A percentile compares a stretch with the other conserved stretches of the same genome.
phyloP scores from a whole-genome alignment of 2,797 vertebrate genomes.

The Alfaro cultratus region DNA sequence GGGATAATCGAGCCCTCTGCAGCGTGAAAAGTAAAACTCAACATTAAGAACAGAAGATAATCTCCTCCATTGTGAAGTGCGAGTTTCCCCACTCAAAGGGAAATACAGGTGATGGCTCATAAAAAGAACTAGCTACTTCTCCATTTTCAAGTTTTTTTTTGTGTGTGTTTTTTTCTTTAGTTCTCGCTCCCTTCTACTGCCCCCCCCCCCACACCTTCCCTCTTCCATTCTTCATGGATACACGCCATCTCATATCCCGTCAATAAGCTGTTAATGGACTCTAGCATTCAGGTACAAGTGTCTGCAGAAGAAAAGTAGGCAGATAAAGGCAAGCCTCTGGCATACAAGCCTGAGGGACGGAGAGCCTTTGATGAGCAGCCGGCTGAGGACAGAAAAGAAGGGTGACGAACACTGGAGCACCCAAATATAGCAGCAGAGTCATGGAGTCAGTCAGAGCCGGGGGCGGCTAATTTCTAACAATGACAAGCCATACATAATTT shows the following conservation, averaged over 20 bases:
- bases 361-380: slow-evolving; percentile 53
- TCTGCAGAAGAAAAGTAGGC: slow-evolving; percentile 55
- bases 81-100: slow-evolving; percentile 41
- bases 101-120: slow-evolving; percentile 60
- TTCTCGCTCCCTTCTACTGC: slow-evolving; percentile 27
- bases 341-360: slow-evolving; percentile 50
- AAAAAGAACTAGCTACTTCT: slow-evolving; percentile 32
- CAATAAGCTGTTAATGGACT: slow-evolving; percentile 80
- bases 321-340: slow-evolving; percentile 67
- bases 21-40: slow-evolving; percentile 53
- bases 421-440: slow-evolving; percentile 25
- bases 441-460: slow-evolving; percentile 38
- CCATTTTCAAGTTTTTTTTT: slow-evolving; percentile 24
- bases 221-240: slow-evolving; percentile 54
- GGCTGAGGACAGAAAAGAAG: slow-evolving; percentile 19
- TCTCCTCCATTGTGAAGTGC: slow-evolving; percentile 52
- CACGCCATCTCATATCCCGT: slow-evolving; percentile 73
- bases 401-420: neutral
- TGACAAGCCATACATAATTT: slow-evolving; percentile 4
- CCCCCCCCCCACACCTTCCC: slow-evolving; percentile 24
- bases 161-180: slow-evolving; percentile 18
- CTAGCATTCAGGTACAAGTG: slow-evolving; percentile 65
- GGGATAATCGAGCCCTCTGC: slow-evolving; percentile 37
- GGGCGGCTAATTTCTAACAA: slow-evolving; percentile 37
- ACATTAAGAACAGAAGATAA: slow-evolving; percentile 62